Conservation (phyloP, 2,888 invertebrate genomes). For the Drosophila dives region DNA sequence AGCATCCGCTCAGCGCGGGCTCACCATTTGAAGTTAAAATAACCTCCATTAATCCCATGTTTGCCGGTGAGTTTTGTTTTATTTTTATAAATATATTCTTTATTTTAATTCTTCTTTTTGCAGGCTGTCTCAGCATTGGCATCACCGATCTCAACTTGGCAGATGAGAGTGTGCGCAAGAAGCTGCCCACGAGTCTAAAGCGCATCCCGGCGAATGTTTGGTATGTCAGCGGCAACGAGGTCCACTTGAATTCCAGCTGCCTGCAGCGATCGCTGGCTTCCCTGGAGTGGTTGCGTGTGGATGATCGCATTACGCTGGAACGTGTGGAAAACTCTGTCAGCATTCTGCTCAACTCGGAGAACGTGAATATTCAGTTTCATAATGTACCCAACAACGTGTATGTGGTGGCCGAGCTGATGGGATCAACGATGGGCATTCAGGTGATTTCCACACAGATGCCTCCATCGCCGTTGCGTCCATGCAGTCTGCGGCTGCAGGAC, state of each 20-base stretch:
- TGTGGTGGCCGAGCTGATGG: slow-evolving; percentile 93
- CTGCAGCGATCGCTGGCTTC: slow-evolving; percentile 88
- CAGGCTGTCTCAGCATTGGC: slow-evolving; percentile 92
- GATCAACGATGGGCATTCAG: slow-evolving; percentile 91
- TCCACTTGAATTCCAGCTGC: slow-evolving; percentile 88
- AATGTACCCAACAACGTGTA: slow-evolving; percentile 93
- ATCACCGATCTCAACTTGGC: slow-evolving; percentile 89
- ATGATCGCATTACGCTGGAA: slow-evolving; percentile 91
- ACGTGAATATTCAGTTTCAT: slow-evolving; percentile 90
- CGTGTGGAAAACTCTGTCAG: slow-evolving; percentile 89
- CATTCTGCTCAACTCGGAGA: slow-evolving; percentile 92
- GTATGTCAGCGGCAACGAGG: slow-evolving; percentile 87
- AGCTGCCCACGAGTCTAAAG: slow-evolving; percentile 88
- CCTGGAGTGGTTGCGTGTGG: slow-evolving; percentile 92
- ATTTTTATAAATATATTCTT: background rate
- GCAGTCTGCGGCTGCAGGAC: slow-evolving; percentile 86
- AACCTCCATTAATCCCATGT: slow-evolving; percentile 83
- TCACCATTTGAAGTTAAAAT: slow-evolving; percentile 85
- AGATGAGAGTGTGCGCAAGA: slow-evolving; percentile 88
- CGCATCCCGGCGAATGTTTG: slow-evolving; percentile 88
- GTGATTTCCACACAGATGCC: slow-evolving; percentile 88
- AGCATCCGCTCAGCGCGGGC: slow-evolving; percentile 83
- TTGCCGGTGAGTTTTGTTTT: slow-evolving; percentile 78
- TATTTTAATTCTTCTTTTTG: background rate
- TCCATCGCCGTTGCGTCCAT: slow-evolving; percentile 85